A percentile compares a stretch with the other conserved stretches of the same genome.
Evolutionary conservation across 2,113 vertebrate species (phyloP).

Genomic region (Grammatotria lemairii): DNA sequence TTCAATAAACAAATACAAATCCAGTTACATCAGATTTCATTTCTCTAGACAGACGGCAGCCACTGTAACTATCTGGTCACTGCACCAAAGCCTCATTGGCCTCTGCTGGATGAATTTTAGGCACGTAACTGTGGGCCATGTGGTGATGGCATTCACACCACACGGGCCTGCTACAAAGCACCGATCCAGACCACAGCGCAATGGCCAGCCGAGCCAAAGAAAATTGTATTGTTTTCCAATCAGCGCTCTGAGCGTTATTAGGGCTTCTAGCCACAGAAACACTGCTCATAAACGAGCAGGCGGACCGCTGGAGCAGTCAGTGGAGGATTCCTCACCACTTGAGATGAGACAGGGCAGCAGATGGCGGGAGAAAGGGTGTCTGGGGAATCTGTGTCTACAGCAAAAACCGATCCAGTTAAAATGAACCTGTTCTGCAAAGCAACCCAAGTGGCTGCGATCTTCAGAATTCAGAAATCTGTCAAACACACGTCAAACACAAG

Average conservation of each 20-base stretch:
- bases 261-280: slow-evolving; percentile 32
- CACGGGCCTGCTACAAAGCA: background rate
- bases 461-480: background rate
- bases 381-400: background rate
- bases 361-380: background rate
- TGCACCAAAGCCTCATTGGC: background rate
- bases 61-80: background rate
- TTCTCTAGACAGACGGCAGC: background rate
- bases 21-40: background rate
- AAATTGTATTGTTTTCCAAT: slow-evolving; percentile 52
- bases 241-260: slow-evolving; percentile 21
- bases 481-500: background rate
- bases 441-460: background rate
- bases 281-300: slow-evolving; percentile 20
- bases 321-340: slow-evolving; percentile 3
- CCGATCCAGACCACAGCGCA: background rate
- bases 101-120: background rate
- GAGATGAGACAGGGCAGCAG: background rate
- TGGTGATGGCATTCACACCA: background rate
- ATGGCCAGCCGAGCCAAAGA: slow-evolving; percentile 27
- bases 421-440: slow-evolving; percentile 3
- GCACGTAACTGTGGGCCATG: background rate
- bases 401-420: background rate
- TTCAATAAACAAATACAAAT: background rate
- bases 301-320: background rate